A percentile compares a stretch with the other conserved stretches of the same genome.
These are phyloP conservation scores for Lagodon rhomboides DNA, from an alignment of 2,797 vertebrate species.

Conservation along the genomic window DNA sequence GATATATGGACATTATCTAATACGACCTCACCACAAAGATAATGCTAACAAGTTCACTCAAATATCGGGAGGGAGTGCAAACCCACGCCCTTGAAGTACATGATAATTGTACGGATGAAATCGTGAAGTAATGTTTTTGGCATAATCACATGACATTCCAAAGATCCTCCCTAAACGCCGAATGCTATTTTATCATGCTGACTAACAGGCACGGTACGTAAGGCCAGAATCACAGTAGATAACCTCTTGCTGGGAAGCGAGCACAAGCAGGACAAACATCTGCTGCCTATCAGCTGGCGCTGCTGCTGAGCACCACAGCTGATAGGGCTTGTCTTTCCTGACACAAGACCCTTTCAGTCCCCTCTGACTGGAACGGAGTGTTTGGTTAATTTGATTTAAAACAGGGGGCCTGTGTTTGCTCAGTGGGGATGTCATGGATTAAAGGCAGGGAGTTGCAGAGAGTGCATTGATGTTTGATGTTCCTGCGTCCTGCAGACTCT, in stretches of 20 bases:
- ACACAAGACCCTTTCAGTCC: conserved; percentile 57
- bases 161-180: not conserved
- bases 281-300: conserved; percentile 60
- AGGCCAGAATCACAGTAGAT: conserved; percentile 46
- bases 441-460: conserved; percentile 71
- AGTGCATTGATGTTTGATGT: conserved; percentile 79
- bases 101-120: conserved; percentile 7
- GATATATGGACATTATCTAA: too few relatives aligned
- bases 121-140: conserved; percentile 6
- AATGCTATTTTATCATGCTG: conserved; percentile 26
- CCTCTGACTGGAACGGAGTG: conserved; percentile 55
- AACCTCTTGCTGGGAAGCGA: conserved; percentile 50
- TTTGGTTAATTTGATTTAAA: conserved; percentile 77
- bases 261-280: conserved; percentile 58
- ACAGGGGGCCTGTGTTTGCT: conserved; percentile 59
- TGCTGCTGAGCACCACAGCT: conserved; percentile 36
- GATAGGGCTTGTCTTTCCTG: conserved; percentile 38
- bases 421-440: conserved; percentile 74
- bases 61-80: too few relatives aligned
- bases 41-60: too few relatives aligned
- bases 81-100: too few relatives aligned
- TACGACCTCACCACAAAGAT: too few relatives aligned
- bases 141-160: conserved; percentile 9
- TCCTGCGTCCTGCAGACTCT: conserved; percentile 67
- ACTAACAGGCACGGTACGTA: not conserved